Base-by-base conservation (phyloP, 2,797 vertebrate genomes). In the Hydrophis major region DNA sequence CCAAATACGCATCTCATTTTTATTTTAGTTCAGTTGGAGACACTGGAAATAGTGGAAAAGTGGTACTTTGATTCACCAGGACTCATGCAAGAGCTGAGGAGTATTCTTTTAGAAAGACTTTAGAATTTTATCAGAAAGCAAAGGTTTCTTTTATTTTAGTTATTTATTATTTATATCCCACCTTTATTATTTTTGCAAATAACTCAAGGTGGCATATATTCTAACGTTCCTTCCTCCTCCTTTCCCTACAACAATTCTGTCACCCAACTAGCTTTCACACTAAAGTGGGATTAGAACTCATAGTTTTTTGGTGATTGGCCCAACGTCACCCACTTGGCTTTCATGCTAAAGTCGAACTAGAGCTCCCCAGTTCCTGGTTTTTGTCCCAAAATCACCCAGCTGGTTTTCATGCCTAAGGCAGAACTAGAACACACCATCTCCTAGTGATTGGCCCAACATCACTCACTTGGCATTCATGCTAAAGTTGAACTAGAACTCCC, bases 1-100 rank as follows among this genome's bases (percentile, higher is more conserved):
- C 92, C 95, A 93, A 42, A 61, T 95, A 13, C 1, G 4, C 37
- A 90, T n/a, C 89, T 37, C 13, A 63, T n/a, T n/a, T 32, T 95
- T 87, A 93, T 96, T 83, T 92, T 90, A 42, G 37, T 83, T 83
- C 10, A 0, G 20, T 66, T 95, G 13, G 61, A 42, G 3, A 42
- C 8, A 4, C 8, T 53, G 28, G 0, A 50, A 47, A n/a, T 22
- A n/a, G 2, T 50, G 27, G 50, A 27, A n/a, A 78, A 78, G 61
- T 14, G 27, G 1, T 56, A 57, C 22, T 32, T 69, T 55, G 20
- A 18, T 20, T 86, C 14, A 86, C 32, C 20, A 87, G 32, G n/a
- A 25, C 8, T 83, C 16, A 3, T 27, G 16, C 3, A 28, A 5
- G 50, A 47, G 14, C 25, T 61, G 61, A 42, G 59, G 18, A 27